phyloP scores from a whole-genome alignment of 2,797 vertebrate species.

The Girardinus metallicus region DNA sequence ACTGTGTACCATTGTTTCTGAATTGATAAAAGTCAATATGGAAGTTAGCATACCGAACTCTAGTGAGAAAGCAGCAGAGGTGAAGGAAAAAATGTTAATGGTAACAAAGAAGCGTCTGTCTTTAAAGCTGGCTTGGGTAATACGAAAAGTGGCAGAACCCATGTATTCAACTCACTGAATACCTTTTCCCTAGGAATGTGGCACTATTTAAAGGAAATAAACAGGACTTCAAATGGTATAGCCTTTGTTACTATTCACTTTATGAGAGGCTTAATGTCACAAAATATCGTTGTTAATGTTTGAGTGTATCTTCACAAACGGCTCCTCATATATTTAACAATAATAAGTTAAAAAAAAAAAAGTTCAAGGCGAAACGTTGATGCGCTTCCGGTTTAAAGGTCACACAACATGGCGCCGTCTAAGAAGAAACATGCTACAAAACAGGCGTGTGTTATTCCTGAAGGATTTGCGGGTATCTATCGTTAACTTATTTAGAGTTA shows the following conservation, averaged over 20 bases:
- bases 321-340: neutral
- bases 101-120: neutral
- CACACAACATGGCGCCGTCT: slow-evolving; percentile 85
- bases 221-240: neutral
- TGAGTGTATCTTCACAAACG: neutral
- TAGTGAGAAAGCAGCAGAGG: neutral
- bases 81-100: neutral
- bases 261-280: neutral
- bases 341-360: neutral
- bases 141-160: neutral
- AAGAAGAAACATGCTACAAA: slow-evolving; percentile 56
- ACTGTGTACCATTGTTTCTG: too few relatives aligned
- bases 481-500: neutral
- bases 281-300: neutral
- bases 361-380: neutral
- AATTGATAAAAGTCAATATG: too few relatives aligned
- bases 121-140: too few relatives aligned
- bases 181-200: neutral
- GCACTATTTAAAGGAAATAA: neutral
- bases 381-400: slow-evolving; percentile 61
- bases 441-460: slow-evolving; percentile 55
- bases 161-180: neutral
- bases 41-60: too few relatives aligned
- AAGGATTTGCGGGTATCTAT: slow-evolving; percentile 82
- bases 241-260: neutral